Evolutionary conservation across 2,888 invertebrate genomes (phyloP), one percentile per base, ranked within the genome.

Genomic region (Entomobrya proxima): DNA sequence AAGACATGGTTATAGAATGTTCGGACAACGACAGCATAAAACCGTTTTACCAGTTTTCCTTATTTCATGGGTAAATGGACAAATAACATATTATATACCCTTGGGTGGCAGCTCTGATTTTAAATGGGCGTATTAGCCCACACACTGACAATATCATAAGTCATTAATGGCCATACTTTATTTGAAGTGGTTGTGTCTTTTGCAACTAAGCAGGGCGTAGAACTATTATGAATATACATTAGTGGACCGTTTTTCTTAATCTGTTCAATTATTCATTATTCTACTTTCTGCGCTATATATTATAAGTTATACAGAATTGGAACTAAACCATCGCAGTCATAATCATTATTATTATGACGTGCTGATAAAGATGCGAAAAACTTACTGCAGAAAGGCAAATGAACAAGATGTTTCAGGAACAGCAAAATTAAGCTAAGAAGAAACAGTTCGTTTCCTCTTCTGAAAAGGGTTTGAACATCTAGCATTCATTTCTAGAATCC

Each of bases 81-180:
- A n/a, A n/a, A n/a, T n/a, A n/a, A 47, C 47, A 4, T 47, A 47
- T 11, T 47, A 9, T 50, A 50, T 13, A 21, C 6, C 52, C 21
- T 55, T n/a, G n/a, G n/a, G n/a, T n/a, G n/a, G 11, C 24, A 27
- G 55, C 27, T 5, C 55, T 61, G 58, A 61, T 30, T 61, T 61
- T 32, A 61, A 61, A 61, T 32, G 32, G 32, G 30, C 32, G n/a
- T 61, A 61, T 61, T 61, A 61, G 58, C 58, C 58, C 13, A 55
- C 55, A 55, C 55, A 24, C 5, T 11, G 11, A 13, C 55, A 24
- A 52, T 24, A 24, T 55, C 55, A 27, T 55, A 24, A 24, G 18
- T 55, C 55, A 55, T 55, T 55, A 1, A 55, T 55, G 27, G 13
- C 55, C 55, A 47, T 47, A 50, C 27, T 24, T 55, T 27, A 55